Evolutionary conservation across 2,113 vertebrate species (phyloP).

Genomic region (Callipepla squamata): DNA sequence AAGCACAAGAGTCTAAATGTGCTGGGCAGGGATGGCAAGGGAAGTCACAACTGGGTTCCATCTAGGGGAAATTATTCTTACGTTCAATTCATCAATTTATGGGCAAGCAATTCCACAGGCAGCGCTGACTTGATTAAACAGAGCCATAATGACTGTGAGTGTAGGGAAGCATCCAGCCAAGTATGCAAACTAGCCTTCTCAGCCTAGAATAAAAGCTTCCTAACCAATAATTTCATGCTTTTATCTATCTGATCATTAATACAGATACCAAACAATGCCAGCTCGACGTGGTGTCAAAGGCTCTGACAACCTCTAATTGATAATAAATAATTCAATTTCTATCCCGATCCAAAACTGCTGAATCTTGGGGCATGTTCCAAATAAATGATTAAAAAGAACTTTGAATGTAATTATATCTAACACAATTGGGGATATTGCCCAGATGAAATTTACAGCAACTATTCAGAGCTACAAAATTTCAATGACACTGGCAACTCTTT

Average conservation of each 20-base stretch:
- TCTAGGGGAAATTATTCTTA: constrained; percentile 63
- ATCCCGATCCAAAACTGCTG: constrained; percentile 65
- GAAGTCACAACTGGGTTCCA: constrained; percentile 68
- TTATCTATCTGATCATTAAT: constrained; percentile 74
- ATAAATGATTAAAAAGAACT: constrained; percentile 74
- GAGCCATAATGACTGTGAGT: constrained; percentile 62
- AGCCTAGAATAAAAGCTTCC: constrained; percentile 69
- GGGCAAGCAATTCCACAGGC: constrained; percentile 56
- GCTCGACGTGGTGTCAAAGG: constrained; percentile 67
- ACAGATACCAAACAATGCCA: constrained; percentile 74
- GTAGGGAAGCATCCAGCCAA: constrained; percentile 60
- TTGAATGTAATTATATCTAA: constrained; percentile 72
- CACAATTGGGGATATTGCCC: constrained; percentile 61
- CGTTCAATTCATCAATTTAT: constrained; percentile 66
- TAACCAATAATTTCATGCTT: constrained; percentile 76
- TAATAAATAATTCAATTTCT: constrained; percentile 78
- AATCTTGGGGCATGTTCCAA: constrained; percentile 70
- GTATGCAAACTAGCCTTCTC: constrained; percentile 72
- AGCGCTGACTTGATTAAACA: constrained; percentile 66
- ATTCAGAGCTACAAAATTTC: constrained; percentile 38
- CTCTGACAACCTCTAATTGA: constrained; percentile 75
- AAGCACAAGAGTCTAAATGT: constrained; percentile 58
- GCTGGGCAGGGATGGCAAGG: constrained; percentile 48
- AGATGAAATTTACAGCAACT: constrained; percentile 68
- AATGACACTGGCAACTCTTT: constrained; percentile 47